Conservation (phyloP, 2,113 vertebrate genomes). For the Bubo scandiacus region DNA sequence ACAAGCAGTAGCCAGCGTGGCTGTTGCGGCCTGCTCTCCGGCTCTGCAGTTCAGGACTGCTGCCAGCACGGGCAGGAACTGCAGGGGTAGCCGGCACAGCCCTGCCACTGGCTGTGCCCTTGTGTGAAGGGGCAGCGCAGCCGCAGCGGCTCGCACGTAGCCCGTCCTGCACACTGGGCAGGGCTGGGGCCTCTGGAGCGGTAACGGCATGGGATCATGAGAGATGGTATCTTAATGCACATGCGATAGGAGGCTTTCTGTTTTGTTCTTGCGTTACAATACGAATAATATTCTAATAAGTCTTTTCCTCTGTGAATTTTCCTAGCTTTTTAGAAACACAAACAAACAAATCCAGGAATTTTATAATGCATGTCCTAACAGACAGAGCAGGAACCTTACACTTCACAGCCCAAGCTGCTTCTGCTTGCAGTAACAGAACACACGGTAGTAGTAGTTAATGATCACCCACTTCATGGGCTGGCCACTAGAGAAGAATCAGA, state of each 20-base stretch:
- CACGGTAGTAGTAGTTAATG: not conserved
- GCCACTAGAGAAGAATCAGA: not conserved
- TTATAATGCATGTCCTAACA: not conserved
- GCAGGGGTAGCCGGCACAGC: not conserved
- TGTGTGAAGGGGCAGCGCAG: no score
- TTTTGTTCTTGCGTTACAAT: not conserved
- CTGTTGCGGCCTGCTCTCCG: not conserved
- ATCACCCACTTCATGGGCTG: not conserved
- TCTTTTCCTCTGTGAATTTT: not conserved
- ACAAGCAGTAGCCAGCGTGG: not conserved
- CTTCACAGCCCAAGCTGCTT: not conserved
- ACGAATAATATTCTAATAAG: not conserved
- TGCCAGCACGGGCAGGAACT: not conserved
- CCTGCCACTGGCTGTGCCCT: accelerated
- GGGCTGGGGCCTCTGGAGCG: accelerated
- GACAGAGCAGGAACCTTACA: not conserved
- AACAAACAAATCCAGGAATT: not conserved
- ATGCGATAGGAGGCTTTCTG: not conserved
- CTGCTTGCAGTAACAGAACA: not conserved
- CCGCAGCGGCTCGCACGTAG: accelerated
- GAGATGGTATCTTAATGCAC: not conserved
- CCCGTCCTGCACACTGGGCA: not conserved
- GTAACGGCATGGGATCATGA: accelerated
- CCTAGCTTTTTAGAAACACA: not conserved
- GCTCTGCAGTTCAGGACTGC: no score